These are phyloP conservation scores for Thunnus maccoyii DNA, from an alignment of 2,113 vertebrate species.

Conservation along the genomic window DNA sequence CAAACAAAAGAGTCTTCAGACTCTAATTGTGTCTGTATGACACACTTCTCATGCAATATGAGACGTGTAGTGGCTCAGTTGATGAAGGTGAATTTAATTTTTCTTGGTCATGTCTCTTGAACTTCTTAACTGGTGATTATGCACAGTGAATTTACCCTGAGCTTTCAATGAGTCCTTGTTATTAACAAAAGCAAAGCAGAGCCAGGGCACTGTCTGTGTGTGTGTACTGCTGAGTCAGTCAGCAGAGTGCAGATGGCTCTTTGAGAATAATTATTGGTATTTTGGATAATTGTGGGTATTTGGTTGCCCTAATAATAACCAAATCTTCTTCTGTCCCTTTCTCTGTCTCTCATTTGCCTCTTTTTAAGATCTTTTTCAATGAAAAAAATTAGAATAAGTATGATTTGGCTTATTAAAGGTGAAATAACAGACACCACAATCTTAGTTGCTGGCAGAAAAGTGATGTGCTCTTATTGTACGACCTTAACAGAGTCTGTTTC, in stretches of 20 bases:
- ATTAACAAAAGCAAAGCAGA: constrained; percentile 16
- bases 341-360: not conserved
- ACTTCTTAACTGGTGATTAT: constrained; percentile 8
- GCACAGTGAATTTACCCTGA: not conserved
- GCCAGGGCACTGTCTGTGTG: not conserved
- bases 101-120: not conserved
- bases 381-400: not conserved
- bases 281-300: constrained; percentile 44
- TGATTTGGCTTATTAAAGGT: constrained; percentile 13
- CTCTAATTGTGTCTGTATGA: too few species aligned
- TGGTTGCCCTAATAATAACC: constrained; percentile 38
- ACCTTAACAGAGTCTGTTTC: not conserved
- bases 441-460: not conserved
- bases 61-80: not conserved
- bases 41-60: not conserved
- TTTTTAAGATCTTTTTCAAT: not conserved
- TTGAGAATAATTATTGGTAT: constrained; percentile 52
- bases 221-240: constrained; percentile 12
- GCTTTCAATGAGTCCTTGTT: constrained; percentile 6
- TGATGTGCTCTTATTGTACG: constrained; percentile 2
- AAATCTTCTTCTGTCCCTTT: not conserved
- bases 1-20: constrained; percentile 15
- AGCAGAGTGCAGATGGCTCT: constrained; percentile 49
- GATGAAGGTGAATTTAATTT: constrained; percentile 33
- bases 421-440: not conserved